These are phyloP conservation scores for Nomada goodeniana DNA, from an alignment of 2,888 invertebrate species.

Conservation along the genomic window DNA sequence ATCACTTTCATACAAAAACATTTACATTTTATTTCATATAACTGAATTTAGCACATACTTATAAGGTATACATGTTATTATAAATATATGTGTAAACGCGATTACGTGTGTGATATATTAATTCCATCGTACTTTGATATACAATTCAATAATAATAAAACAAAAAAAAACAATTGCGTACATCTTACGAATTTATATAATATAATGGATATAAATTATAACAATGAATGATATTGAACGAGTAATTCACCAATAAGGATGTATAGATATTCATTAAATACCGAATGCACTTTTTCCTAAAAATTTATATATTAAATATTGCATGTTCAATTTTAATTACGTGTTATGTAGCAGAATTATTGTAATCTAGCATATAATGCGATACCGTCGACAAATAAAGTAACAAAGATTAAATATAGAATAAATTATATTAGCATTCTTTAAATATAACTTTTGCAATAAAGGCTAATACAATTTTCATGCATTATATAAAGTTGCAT, in stretches of 20 bases:
- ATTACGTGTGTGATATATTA: conserved; percentile 39
- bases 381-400: conserved; percentile 10
- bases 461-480: not conserved
- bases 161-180: conserved; percentile 10
- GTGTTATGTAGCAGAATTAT: conserved; percentile 2
- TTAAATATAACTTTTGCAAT: conserved; percentile 6
- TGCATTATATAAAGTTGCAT: not conserved
- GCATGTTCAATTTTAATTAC: conserved; percentile 12
- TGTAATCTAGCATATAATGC: conserved; percentile 10
- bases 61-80: conserved; percentile 44
- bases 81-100: conserved; percentile 48
- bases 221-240: conserved; percentile 16
- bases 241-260: conserved; percentile 7
- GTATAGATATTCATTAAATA: conserved; percentile 43
- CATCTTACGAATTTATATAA: conserved; percentile 35
- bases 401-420: conserved; percentile 2
- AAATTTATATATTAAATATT: conserved; percentile 26
- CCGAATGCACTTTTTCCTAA: conserved; percentile 13
- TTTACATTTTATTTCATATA: conserved; percentile 56
- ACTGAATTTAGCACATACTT: conserved; percentile 33
- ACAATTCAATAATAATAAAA: conserved; percentile 23
- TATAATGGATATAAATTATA: conserved; percentile 32
- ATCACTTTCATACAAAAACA: conserved; percentile 48
- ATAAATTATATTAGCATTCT: not conserved
- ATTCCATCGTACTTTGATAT: conserved; percentile 41